Base-by-base conservation (phyloP, 2,797 vertebrate species). In the Simalia tracyae region DNA sequence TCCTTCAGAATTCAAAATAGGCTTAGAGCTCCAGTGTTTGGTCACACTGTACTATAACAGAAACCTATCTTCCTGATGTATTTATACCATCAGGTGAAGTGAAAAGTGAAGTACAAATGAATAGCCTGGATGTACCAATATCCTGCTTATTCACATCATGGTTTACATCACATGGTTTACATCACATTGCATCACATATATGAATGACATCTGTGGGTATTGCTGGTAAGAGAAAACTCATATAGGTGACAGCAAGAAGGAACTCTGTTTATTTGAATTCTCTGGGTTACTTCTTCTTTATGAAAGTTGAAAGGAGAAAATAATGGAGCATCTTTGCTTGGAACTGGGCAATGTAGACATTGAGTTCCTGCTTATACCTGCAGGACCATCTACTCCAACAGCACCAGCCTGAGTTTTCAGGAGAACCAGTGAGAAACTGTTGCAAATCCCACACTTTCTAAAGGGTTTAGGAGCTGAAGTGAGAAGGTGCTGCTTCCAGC, bases 251-350 rank as follows among this genome's bases (percentile, higher is more conserved):
- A 96, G 93, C 89, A 93, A 90, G 95, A 96, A 94, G 92, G 92
- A 95, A 95, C 91, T 93, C 95, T 66, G 91, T 91, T 54, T 93
- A 94, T 46, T 81, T 22, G 19, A 42, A 81, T 76, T 61, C 0
- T 0, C 90, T 95, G 76, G 84, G 63, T 0, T 90, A 54, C 90
- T 64, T 88, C 90, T 64, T 88, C 42, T 87, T 81, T 60, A 84
- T 28, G 17, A 81, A 81, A 81, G 19, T 42, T 81, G 88, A 84
- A 89, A 96, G 91, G 91, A 64, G 94, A 89, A 85, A 93, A 17
- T 0, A 60, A 46, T 89, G 86, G 31, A 31, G 92, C 89, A 93
- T 88, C 93, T 96, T 92, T 94, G 94, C 96, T 95, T 96, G 95
- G 6, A 90, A 59, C 87, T 86, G 22, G 10, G 22, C n/a, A 36